Evolutionary conservation across 1,140 invertebrate species (phyloP), one percentile per base, ranked within the genome.

Genomic region (Holotrichia oblita): DNA sequence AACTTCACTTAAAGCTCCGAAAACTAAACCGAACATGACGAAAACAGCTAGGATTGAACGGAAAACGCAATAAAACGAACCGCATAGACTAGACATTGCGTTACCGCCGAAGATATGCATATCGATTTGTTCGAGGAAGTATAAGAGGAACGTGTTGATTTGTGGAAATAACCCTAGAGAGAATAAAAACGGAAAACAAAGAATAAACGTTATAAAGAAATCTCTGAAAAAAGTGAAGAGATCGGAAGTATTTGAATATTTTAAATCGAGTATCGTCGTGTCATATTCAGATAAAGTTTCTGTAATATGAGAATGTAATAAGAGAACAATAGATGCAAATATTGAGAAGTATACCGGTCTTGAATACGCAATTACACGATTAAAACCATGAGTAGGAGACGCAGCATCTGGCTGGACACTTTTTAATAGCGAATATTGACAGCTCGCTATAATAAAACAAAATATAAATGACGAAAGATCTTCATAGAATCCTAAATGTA

Each of bases 351-450:
- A 99, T 20, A 99, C 94, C 12, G 98, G 96, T 78, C 98, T 91
- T 0, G 94, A 95, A 83, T 98, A 99, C 34, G 97, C 94, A 24
- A 99, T 96, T 77, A 99, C 93, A 82, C 96, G 93, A 88, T 99
- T 99, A 85, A 98, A 99, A 2, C 98, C 98, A 87, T 99, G 98
- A 14, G 98, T 98, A 0, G 98, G 98, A 4, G 98, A 99, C 0
- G 98, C 95, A 0, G 98, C 97, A 89, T 99, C 98, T 0, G 98
- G 98, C 85, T 99, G 98, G 3, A 99, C 98, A 87, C 97, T 99
- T 89, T 99, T 99, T 14, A 99, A 88, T 72, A 99, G 88, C 0
- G 98, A 99, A 87, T 99, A 99, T 86, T 99, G 98, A 86, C 97
- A 98, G 9, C 97, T 94, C 10, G 98, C 98, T 64, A 99, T 97